Conservation (phyloP, 2,113 vertebrate genomes). For the Dunckerocampus dactyliophorus region DNA sequence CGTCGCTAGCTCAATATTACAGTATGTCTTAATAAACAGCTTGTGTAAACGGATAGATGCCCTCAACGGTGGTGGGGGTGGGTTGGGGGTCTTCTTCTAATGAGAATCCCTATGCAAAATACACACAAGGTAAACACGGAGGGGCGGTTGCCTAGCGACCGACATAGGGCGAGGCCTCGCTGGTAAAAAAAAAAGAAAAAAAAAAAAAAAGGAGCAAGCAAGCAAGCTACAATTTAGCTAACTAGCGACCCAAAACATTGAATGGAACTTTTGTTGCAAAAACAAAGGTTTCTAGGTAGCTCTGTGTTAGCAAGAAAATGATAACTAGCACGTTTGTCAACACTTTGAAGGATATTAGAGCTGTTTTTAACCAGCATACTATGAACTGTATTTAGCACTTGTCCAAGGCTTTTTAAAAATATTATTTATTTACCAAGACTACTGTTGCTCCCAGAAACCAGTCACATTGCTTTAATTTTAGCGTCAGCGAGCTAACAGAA, state of each 20-base stretch:
- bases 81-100: constrained; percentile 43
- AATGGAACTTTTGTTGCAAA: not conserved
- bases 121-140: constrained; percentile 72
- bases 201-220: constrained; percentile 25
- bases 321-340: too few relatives aligned
- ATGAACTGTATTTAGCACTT: too few relatives aligned
- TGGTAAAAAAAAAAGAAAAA: too few relatives aligned
- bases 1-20: not conserved
- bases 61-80: constrained; percentile 21
- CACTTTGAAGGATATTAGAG: too few relatives aligned
- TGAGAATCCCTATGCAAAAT: constrained; percentile 65
- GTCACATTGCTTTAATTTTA: too few relatives aligned
- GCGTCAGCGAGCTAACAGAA: too few relatives aligned
- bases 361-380: too few relatives aligned
- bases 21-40: not conserved
- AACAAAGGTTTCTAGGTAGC: too few relatives aligned
- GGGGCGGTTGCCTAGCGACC: constrained; percentile 69
- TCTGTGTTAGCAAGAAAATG: too few relatives aligned
- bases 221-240: constrained; percentile 39
- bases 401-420: too few relatives aligned
- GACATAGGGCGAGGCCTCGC: constrained; percentile 39
- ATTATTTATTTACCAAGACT: too few relatives aligned
- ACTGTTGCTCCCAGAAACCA: too few relatives aligned
- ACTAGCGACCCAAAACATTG: not conserved
- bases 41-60: constrained; percentile 2